Evolutionary conservation across 2,113 vertebrate species (phyloP), one percentile per base, ranked within the genome.

Genomic region (Numenius arquata): DNA sequence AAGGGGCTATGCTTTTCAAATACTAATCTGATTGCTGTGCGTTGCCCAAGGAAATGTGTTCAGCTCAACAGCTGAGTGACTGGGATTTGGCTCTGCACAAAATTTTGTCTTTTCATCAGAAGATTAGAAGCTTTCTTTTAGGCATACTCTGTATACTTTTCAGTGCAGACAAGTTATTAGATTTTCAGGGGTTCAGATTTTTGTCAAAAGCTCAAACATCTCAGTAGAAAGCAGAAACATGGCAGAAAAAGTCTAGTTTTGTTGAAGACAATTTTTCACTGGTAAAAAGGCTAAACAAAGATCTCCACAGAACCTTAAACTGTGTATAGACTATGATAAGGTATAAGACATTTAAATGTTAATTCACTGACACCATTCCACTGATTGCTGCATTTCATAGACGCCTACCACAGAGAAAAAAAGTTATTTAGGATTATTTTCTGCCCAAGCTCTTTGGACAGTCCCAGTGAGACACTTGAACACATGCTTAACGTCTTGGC

Each of bases 401-500:
- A 87, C 1, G 1, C 53, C 56, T 85, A 62, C 36, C 17, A 62
- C 29, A 84, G 43, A 94, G 74, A 85, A 92, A 58, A 48, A 58
- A 91, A 82, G 73, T 56, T 50, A 40, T 86, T 95, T 67, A 81
- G 52, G 61, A 86, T 77, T 81, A 55, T 68, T 84, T 95, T 88
- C 63, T 71, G 43, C 80, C 36, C 76, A 76, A 77, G 66, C 9
- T 73, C 74, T 90, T 95, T 84, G 73, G 68, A 56, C 52, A 84
- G 68, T 79, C 47, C 26, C 58, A 76, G 29, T 21, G 67, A 79
- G 66, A 89, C 81, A 79, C 73, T 62, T 81, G 81, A 96, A 87
- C 91, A 94, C 40, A 32, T 82, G 88, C 53, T 68, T 73, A 76
- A 85, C 25, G 40, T 85, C 84, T 87, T 95, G 86, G 90, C 75